Percentiles rank a stretch among this genome's conserved stretches.
These are phyloP conservation scores for Pagetopsis macropterus DNA, from an alignment of 2,797 vertebrate genomes.

Conservation along the genomic window DNA sequence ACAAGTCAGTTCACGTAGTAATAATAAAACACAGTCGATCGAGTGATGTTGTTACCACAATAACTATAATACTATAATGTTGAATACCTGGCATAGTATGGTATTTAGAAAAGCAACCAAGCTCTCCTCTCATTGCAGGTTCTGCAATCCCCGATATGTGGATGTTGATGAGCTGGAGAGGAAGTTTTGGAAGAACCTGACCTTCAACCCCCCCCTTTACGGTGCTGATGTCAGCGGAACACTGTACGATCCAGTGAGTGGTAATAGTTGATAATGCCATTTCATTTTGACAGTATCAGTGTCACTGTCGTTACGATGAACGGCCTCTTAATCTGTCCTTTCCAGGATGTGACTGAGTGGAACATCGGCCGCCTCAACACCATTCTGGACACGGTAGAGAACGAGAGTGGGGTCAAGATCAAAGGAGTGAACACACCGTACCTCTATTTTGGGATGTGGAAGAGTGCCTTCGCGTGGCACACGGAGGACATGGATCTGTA, in stretches of 20 bases:
- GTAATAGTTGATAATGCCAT: not conserved
- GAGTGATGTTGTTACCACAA: not conserved
- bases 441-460: constrained; percentile 99
- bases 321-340: constrained; percentile 4
- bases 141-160: constrained; percentile 90
- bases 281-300: not conserved
- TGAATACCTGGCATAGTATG: not conserved
- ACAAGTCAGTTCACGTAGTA: constrained; percentile 85
- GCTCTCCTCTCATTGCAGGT: constrained; percentile 78
- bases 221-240: constrained; percentile 95
- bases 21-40: not conserved
- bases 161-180: constrained; percentile 96
- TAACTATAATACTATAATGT: not conserved
- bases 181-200: constrained; percentile 98
- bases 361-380: constrained; percentile 93
- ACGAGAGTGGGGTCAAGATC: constrained; percentile 93
- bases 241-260: constrained; percentile 91
- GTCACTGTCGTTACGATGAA: not conserved
- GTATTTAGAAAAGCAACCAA: not conserved
- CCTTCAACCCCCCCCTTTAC: constrained; percentile 94
- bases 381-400: constrained; percentile 93
- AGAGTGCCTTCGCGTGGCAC: constrained; percentile 98
- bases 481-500: constrained; percentile 99
- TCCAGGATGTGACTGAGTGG: constrained; percentile 92
- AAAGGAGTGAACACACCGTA: constrained; percentile 96